Conservation (phyloP, 2,113 vertebrate species). For the Sinocyclocheilus rhinocerous region DNA sequence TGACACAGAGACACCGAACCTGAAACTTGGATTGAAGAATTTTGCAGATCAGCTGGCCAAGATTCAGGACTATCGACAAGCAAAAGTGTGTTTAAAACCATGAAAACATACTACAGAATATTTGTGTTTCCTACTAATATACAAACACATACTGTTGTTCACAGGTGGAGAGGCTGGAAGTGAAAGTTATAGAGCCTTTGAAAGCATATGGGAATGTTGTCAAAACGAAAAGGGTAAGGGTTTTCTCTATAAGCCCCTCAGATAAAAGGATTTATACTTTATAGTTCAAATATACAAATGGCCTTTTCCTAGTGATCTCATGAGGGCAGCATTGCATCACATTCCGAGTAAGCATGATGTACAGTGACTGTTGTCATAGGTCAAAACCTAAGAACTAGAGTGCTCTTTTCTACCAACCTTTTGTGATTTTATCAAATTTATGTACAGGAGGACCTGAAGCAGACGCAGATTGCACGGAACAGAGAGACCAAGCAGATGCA, state of each 20-base stretch:
- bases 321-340: constrained; percentile 52
- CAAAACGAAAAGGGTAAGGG: constrained; percentile 89
- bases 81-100: constrained; percentile 80
- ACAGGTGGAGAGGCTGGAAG: constrained; percentile 95
- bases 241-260: not conserved
- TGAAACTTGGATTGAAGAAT: constrained; percentile 88
- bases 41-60: constrained; percentile 94
- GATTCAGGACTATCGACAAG: constrained; percentile 96
- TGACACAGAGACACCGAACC: constrained; percentile 90
- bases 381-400: not conserved
- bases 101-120: not conserved
- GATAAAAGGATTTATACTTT: not conserved
- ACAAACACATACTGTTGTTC: constrained; percentile 55
- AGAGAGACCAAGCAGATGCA: constrained; percentile 92
- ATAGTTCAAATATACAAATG: not conserved
- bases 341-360: not conserved
- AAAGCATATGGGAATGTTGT: constrained; percentile 92
- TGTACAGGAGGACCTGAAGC: constrained; percentile 90
- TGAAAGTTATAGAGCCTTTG: constrained; percentile 94
- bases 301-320: constrained; percentile 37
- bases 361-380: not conserved
- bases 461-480: constrained; percentile 87
- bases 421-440: not conserved
- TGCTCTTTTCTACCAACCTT: not conserved
- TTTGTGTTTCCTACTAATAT: not conserved